These are phyloP conservation scores for Apistogramma diplotaenia DNA, from an alignment of 2,113 vertebrate genomes.

Conservation along the genomic window DNA sequence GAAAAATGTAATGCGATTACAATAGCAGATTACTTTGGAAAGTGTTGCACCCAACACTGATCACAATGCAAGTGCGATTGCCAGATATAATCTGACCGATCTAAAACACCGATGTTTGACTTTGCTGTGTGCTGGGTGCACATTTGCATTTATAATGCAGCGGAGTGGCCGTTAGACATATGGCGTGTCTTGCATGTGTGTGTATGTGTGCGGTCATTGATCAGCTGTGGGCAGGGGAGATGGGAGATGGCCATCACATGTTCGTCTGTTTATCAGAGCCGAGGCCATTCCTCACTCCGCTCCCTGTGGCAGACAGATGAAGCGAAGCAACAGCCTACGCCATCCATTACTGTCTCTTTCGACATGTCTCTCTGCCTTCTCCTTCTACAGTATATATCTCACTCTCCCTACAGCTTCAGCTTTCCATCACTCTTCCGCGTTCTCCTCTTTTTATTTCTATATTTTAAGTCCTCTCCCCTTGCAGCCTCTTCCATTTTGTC, in stretches of 20 bases:
- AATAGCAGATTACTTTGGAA: background rate
- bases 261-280: conserved; percentile 53
- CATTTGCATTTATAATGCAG: background rate
- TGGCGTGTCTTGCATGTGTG: background rate
- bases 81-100: background rate
- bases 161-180: background rate
- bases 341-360: conserved; percentile 23
- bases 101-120: background rate
- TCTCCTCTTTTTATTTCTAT: background rate
- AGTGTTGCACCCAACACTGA: background rate
- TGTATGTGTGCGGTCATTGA: conserved; percentile 24
- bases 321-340: conserved; percentile 6
- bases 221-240: conserved; percentile 21
- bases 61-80: background rate
- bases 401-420: background rate
- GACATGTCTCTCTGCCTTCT: background rate
- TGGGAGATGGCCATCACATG: conserved; percentile 43
- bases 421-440: background rate
- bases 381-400: background rate
- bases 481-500: conserved; percentile 10
- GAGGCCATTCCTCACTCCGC: conserved; percentile 37
- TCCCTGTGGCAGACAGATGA: conserved; percentile 39
- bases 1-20: background rate
- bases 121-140: background rate
- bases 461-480: background rate